Evolutionary conservation across 37 sponge, comb jelly and placozoan species (phyloP).

Genomic region (Spongilla lacustris): DNA sequence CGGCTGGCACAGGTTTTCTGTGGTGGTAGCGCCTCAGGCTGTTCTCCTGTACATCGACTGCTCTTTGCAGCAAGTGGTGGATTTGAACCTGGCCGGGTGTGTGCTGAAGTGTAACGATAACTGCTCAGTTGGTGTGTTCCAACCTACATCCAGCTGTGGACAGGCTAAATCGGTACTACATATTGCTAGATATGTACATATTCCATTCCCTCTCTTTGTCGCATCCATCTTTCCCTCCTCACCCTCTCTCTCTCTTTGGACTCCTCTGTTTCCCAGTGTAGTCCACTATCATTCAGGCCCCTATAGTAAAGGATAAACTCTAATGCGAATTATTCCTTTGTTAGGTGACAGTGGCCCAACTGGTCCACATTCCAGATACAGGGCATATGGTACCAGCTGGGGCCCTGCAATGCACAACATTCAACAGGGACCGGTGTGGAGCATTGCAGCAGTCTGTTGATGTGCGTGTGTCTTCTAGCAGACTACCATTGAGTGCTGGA

Average conservation of each 20-base stretch:
- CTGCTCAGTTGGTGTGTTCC: neutral
- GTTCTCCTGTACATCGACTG: slow-evolving; percentile 16
- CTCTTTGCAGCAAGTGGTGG: neutral
- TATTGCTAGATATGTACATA: neutral
- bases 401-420: slow-evolving; percentile 14
- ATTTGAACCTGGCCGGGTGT: neutral
- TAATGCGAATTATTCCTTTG: too few species aligned
- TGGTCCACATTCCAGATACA: slow-evolving; percentile 31
- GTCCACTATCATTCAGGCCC: too few species aligned
- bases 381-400: neutral
- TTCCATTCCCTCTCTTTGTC: neutral
- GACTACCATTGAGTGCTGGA: neutral
- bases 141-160: neutral
- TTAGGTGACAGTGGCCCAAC: slow-evolving; percentile 13
- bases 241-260: too few species aligned
- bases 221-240: too few species aligned
- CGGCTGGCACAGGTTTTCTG: slow-evolving; percentile 29
- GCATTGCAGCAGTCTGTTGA: neutral
- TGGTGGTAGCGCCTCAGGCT: neutral
- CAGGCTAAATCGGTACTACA: neutral
- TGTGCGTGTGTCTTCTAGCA: neutral
- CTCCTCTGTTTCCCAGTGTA: too few species aligned
- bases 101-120: neutral
- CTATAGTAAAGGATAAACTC: too few species aligned
- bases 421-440: slow-evolving; percentile 10